Evolutionary conservation across 1,140 invertebrate species (phyloP).

Genomic region (Anagrus nilaparvatae): DNA sequence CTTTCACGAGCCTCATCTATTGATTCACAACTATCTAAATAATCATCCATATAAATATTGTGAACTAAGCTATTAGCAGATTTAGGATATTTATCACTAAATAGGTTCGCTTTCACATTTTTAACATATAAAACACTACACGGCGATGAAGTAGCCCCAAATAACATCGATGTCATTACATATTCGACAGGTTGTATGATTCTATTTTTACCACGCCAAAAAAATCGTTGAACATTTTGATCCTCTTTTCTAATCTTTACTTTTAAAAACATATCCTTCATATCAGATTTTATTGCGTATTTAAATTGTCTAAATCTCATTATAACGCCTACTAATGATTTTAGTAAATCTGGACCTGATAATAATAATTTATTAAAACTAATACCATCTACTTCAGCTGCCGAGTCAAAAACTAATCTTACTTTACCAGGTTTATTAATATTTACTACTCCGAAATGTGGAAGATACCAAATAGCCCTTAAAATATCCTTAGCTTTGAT

Average conservation of each 20-base stretch:
- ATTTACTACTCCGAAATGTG: constrained; percentile 5
- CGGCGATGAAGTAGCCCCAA: constrained; percentile 26
- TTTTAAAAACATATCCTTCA: constrained; percentile 12
- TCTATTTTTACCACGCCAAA: constrained; percentile 5
- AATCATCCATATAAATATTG: no score
- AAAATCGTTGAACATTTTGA: constrained; percentile 7
- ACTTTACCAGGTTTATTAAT: constrained; percentile 6
- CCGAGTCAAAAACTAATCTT: constrained; percentile 12
- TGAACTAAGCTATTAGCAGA: no score
- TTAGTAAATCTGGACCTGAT: constrained; percentile 9
- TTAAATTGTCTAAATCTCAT: background rate
- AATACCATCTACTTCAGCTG: constrained; percentile 2
- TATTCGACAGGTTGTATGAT: background rate
- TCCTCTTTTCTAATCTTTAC: constrained; percentile 7
- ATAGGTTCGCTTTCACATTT: constrained; percentile 23
- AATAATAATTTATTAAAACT: constrained; percentile 10
- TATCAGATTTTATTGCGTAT: constrained; percentile 6
- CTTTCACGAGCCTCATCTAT: no score
- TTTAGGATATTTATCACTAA: constrained; percentile 12
- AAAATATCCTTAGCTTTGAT: background rate
- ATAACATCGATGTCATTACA: constrained; percentile 12
- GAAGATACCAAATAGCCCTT: background rate
- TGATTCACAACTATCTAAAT: no score
- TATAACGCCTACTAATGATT: constrained; percentile 5
- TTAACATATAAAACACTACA: constrained; percentile 23